Conservation (phyloP, 2,113 vertebrate species). For the Tamias sibiricus region DNA sequence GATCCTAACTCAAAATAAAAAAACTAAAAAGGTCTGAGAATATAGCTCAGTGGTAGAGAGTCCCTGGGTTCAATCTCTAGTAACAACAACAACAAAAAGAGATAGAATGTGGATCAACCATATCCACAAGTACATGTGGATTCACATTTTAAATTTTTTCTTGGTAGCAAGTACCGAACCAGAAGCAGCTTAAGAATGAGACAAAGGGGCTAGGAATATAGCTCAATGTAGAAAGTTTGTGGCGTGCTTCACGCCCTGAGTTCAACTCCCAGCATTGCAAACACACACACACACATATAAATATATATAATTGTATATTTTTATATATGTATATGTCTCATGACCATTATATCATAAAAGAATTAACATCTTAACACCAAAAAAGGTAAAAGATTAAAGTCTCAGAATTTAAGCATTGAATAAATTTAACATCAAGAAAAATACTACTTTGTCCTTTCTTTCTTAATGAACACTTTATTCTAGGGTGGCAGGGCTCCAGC, state of each 20-base stretch:
- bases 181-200: not conserved
- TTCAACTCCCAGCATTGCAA: too few species aligned
- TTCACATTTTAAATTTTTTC: not conserved
- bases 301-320: too few species aligned
- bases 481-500: not conserved
- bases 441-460: not conserved
- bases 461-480: not conserved
- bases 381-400: not conserved
- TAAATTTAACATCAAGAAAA: not conserved
- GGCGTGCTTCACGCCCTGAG: too few species aligned
- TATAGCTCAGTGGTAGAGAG: not conserved
- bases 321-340: too few species aligned
- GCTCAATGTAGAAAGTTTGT: not conserved
- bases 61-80: too few species aligned
- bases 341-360: not conserved
- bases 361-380: not conserved
- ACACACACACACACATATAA: too few species aligned
- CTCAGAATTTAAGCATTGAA: conserved; percentile 23
- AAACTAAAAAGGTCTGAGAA: not conserved
- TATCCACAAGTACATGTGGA: not conserved
- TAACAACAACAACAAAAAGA: not conserved
- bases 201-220: not conserved
- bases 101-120: not conserved
- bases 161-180: not conserved
- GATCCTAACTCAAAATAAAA: not conserved